A percentile compares a stretch with the other conserved stretches of the same genome.
Conservation (phyloP, 2,113 vertebrate species). For the Microtus pennsylvanicus region DNA sequence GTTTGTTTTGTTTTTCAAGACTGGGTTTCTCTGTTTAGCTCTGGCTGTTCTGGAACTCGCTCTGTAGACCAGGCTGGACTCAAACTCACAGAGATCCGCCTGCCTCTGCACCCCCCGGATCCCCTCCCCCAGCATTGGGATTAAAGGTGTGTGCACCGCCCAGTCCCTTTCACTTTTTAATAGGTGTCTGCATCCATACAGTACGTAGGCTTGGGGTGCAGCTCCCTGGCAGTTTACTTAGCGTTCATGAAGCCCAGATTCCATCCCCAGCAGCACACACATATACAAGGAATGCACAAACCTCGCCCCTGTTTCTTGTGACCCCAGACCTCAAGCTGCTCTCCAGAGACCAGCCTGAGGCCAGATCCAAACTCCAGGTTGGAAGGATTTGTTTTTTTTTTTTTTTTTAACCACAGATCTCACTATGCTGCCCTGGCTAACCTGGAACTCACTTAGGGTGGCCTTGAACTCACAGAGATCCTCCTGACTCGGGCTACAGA, state of each 20-base stretch:
- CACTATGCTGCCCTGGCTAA: neutral
- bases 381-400: neutral
- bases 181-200: too few relatives aligned
- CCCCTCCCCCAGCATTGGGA: neutral
- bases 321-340: neutral
- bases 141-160: neutral
- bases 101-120: neutral
- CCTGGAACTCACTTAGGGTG: neutral
- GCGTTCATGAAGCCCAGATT: neutral
- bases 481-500: neutral
- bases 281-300: accelerated
- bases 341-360: neutral
- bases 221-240: neutral
- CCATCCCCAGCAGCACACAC: neutral
- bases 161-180: neutral
- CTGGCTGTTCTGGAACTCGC: neutral
- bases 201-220: neutral
- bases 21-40: neutral
- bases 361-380: neutral
- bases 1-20: neutral
- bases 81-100: neutral
- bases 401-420: neutral
- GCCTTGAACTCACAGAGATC: neutral
- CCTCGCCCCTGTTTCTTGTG: neutral
- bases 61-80: neutral